Evolutionary conservation across 1,140 invertebrate genomes (phyloP).

Genomic region (Lasaia peninsularis): DNA sequence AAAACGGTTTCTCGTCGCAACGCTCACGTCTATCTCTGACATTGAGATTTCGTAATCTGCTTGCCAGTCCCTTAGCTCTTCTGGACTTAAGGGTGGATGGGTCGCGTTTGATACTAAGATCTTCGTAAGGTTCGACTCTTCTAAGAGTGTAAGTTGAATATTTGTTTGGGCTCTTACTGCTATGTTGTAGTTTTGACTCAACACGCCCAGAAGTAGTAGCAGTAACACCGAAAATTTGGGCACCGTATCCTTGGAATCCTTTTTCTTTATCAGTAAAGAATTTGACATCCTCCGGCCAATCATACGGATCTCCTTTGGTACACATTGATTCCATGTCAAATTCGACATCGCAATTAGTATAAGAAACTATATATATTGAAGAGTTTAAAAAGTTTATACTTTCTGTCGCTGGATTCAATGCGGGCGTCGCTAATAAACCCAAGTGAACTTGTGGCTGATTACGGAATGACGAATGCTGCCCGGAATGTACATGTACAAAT

Average conservation of each 20-base stretch:
- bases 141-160: neutral
- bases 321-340: neutral
- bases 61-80: neutral
- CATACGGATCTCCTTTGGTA: neutral
- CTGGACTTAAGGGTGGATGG: neutral
- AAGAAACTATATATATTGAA: neutral
- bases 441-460: neutral
- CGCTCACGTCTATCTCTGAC: neutral
- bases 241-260: neutral
- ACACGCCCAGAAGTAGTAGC: too few species aligned
- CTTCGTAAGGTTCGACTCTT: neutral
- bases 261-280: neutral
- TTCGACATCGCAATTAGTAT: neutral
- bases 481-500: neutral
- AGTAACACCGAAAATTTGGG: too few species aligned
- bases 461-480: neutral
- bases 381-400: neutral
- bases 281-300: neutral
- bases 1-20: neutral
- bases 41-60: neutral
- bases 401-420: neutral
- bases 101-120: neutral
- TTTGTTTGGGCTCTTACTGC: too few species aligned
- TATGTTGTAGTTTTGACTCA: too few species aligned
- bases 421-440: neutral